These are phyloP conservation scores for Diplodus sargus DNA, from an alignment of 2,797 vertebrate species.

Conservation along the genomic window DNA sequence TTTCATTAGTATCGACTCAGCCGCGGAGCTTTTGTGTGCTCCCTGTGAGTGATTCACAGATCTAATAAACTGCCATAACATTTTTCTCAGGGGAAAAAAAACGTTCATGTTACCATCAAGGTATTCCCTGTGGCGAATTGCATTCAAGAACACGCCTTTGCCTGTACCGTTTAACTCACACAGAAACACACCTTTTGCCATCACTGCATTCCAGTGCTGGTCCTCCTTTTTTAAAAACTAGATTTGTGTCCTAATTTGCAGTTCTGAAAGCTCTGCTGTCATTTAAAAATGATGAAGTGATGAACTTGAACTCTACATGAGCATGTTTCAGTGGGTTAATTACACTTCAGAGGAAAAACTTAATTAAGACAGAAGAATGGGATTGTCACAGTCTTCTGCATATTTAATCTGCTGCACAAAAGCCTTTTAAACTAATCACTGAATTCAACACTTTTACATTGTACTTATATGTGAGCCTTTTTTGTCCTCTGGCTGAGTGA, in stretches of 20 bases:
- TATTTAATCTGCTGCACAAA: constrained; percentile 1
- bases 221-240: constrained; percentile 6
- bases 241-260: background rate
- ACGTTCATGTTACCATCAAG: constrained; percentile 36
- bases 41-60: constrained; percentile 36
- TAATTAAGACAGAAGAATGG: background rate
- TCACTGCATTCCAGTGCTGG: constrained; percentile 54
- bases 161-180: constrained; percentile 24
- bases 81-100: constrained; percentile 46
- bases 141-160: constrained; percentile 58
- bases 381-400: background rate
- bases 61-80: constrained; percentile 21
- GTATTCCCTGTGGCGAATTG: constrained; percentile 40
- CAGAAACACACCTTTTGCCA: constrained; percentile 34
- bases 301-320: constrained; percentile 13
- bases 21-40: background rate
- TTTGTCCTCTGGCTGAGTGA: constrained; percentile 1
- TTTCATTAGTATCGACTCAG: background rate
- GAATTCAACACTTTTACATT: background rate
- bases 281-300: background rate
- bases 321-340: background rate
- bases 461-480: background rate
- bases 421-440: background rate
- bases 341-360: background rate
- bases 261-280: constrained; percentile 1